Base-by-base conservation (phyloP, 2,113 vertebrate species). In the Myxocyprinus asiaticus region DNA sequence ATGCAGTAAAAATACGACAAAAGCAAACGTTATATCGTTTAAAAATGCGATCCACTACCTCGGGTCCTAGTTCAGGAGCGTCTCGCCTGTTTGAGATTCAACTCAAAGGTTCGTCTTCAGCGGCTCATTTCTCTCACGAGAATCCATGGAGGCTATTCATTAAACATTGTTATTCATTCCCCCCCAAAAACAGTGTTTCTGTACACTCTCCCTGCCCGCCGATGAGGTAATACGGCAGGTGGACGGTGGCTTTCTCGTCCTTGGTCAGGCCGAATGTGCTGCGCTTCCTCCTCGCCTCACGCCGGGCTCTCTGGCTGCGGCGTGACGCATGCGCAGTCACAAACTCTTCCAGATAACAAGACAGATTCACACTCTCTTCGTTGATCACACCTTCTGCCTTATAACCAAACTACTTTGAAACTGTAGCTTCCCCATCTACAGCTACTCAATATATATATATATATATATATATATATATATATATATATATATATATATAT, bases 101-200 rank as follows among this genome's bases (percentile, higher is more conserved):
- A 47, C 12, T 48, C 63, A n/a, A 56, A 67, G 69, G 67, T 1
- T 53, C 44, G 76, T 78, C 64, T 83, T 74, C 67, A 70, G 22
- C 47, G 59, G 55, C 43, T 63, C 71, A 48, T 50, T 70, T 55
- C 75, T 81, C 66, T 42, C 67, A 43, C 45, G 67, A 76, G 75
- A 72, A 76, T 81, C 84, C 84, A 85, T 85, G 45, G 33, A 82
- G 75, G 56, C 64, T 64, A 51, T 8, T 17, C 7, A 17, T 33
- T 56, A 4, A 72, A 53, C 43, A 22, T 33, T 33, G 22, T 33
- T 33, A 33, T 33, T 33, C 22, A 33, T 33, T 33, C 59, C 45
- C 76, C 17, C 17, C 45, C 5, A 59, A 50, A 68, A 67, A 48
- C 77, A 7, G 69, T n/a, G 5, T 22, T 42, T 5, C 44, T 2